phyloP scores from a whole-genome alignment of 2,113 vertebrate genomes.

The Leiothrix lutea region DNA sequence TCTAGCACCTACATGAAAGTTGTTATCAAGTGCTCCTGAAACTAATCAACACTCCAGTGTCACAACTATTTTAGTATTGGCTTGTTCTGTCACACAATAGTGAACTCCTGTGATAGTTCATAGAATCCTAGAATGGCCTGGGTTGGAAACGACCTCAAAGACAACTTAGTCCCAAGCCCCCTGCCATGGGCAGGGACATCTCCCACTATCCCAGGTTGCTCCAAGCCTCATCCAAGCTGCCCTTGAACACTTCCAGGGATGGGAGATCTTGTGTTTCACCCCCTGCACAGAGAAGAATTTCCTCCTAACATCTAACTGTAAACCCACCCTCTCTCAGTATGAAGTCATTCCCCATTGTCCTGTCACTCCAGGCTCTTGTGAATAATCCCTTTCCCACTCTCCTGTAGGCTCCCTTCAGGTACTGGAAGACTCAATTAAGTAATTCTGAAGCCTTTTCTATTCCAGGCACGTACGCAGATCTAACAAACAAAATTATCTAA shows the following conservation, averaged over 20 bases:
- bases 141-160: background rate
- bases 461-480: rapidly evolving
- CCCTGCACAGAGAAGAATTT: background rate
- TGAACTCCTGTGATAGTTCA: background rate
- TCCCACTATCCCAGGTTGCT: background rate
- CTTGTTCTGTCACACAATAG: background rate
- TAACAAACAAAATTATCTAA: background rate
- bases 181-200: background rate
- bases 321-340: background rate
- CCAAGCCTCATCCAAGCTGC: background rate
- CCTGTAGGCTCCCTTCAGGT: background rate
- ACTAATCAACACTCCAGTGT: background rate
- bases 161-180: background rate
- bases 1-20: background rate
- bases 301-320: background rate
- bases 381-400: background rate
- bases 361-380: background rate
- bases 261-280: background rate
- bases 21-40: background rate
- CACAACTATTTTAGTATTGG: background rate
- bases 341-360: background rate
- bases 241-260: background rate
- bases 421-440: background rate
- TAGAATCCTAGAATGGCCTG: background rate
- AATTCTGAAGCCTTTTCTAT: background rate